Evolutionary conservation across 2,797 vertebrate species (phyloP).

Genomic region (Phrynocephalus vlangalii): DNA sequence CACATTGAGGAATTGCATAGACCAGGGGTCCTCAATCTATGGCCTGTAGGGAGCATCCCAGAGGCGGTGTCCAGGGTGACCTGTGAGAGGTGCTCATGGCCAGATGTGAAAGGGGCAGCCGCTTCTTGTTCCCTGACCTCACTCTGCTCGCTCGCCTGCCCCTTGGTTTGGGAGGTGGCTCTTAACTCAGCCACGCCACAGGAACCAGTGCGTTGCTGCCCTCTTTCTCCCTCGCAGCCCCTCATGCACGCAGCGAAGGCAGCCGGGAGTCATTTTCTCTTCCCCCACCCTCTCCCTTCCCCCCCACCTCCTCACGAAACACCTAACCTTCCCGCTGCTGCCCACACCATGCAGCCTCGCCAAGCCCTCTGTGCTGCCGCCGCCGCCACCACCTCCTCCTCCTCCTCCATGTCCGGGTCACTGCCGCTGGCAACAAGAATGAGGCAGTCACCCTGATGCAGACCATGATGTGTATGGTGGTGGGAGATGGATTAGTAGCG

Average conservation of each 20-base stretch:
- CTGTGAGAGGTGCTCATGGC: constrained; percentile 64
- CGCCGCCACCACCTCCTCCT: neutral
- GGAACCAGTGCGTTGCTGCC: neutral
- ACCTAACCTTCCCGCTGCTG: neutral
- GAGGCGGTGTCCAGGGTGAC: neutral
- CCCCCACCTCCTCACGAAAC: neutral
- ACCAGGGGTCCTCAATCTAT: too few species aligned
- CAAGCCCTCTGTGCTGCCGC: neutral
- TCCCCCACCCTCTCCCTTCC: too few species aligned
- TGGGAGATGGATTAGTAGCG: constrained; percentile 94
- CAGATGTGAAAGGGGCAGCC: constrained; percentile 83
- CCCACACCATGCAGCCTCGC: too few species aligned
- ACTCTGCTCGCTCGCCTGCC: constrained; percentile 68
- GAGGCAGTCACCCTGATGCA: constrained; percentile 83
- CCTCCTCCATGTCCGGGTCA: neutral
- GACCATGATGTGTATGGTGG: constrained; percentile 99
- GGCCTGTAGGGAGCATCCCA: neutral
- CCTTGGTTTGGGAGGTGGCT: constrained; percentile 88
- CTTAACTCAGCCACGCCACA: constrained; percentile 64
- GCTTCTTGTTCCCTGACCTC: constrained; percentile 79
- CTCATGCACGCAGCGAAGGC: constrained; percentile 62
- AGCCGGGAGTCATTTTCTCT: constrained; percentile 46
- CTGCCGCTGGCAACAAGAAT: constrained; percentile 28
- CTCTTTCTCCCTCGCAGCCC: neutral
- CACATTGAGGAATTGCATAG: too few species aligned